Base-by-base conservation (phyloP, 2,888 invertebrate genomes). In the Tiliacea citrago region DNA sequence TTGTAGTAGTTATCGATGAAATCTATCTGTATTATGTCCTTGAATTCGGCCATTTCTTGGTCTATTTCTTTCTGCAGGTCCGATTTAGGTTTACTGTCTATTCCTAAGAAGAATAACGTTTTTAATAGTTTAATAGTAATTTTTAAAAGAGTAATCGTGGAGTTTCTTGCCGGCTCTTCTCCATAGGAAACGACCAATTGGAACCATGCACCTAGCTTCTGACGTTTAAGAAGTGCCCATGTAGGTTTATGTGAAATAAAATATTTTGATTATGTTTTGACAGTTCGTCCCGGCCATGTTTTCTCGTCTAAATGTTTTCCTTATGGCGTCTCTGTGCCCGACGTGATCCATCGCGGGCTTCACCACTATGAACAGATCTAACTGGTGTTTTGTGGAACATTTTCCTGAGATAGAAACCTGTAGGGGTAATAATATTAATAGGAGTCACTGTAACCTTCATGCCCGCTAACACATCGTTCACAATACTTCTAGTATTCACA, bases 1-100 rank as follows among this genome's bases (percentile, higher is more conserved):
- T 99, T 99, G 91, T 97, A 99, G 92, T 99, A 99, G 18, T 96
- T 92, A 91, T 99, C 99, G 5, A 97, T 92, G 89, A 98, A 99
- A 91, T 98, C 97, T 2, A 97, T 97, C 92, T 98, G 98, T 63
- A 99, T 97, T 61, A 99, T 98, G 92, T 99, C 99, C n/a, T 97
- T 97, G 91, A 97, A 97, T 69, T 97, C 96, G 0, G 93, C 92
- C 85, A 97, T 97, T 93, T 99, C 99, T 57, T 95, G 92, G 75
- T 97, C 96, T 16, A 98, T 96, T 79, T 93, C 92, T 45, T 94
- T 93, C 89, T 97, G 97, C 3, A 97, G 85, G 35, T 96, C 93
- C 0, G 94, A 90, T 73, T 97, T 95, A 0, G 93, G 92, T 10
- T 86, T 76, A 1, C 87, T 79, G 16, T 96, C 95, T 7, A 95